phyloP scores from a whole-genome alignment of 2,888 invertebrate species.

The Lasioglossum malachurum region DNA sequence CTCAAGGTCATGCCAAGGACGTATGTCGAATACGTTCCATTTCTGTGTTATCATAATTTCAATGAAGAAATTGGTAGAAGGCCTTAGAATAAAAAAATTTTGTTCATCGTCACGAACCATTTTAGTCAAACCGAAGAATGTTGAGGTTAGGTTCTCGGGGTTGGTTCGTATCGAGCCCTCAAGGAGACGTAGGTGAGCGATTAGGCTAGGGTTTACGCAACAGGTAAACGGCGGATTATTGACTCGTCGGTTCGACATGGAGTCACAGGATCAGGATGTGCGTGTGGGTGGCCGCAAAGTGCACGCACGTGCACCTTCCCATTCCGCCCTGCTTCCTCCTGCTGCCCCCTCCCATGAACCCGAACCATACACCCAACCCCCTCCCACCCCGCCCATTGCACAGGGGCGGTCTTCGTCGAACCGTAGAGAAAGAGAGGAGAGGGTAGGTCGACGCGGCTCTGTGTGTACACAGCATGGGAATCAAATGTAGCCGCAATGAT shows the following conservation, averaged over 20 bases:
- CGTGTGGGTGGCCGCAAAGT: conserved; percentile 48
- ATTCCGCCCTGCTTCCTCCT: not conserved
- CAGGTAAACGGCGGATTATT: conserved; percentile 63
- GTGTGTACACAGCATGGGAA: conserved; percentile 47
- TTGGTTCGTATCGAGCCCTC: not conserved
- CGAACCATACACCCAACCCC: not conserved
- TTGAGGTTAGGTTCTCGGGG: too few species aligned
- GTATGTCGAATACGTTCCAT: too few species aligned
- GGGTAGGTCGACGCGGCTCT: not conserved
- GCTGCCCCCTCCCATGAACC: not conserved
- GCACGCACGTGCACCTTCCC: conserved; percentile 53
- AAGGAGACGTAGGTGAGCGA: not conserved
- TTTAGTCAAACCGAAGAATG: not conserved
- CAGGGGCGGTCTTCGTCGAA: conserved; percentile 13
- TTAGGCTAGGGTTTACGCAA: conserved; percentile 50
- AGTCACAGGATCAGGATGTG: conserved; percentile 30
- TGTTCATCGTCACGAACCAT: too few species aligned
- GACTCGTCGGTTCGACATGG: conserved; percentile 48
- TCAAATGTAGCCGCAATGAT: conserved; percentile 59
- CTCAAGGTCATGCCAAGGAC: too few species aligned
- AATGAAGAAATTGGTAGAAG: too few species aligned
- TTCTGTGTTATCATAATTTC: too few species aligned
- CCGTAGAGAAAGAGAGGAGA: not conserved
- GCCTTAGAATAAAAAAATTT: too few species aligned
- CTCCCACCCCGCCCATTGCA: too few species aligned